Percentiles rank a stretch among this genome's conserved stretches.
Evolutionary conservation across 2,797 vertebrate genomes (phyloP).

Genomic region (Gallirallus australis): DNA sequence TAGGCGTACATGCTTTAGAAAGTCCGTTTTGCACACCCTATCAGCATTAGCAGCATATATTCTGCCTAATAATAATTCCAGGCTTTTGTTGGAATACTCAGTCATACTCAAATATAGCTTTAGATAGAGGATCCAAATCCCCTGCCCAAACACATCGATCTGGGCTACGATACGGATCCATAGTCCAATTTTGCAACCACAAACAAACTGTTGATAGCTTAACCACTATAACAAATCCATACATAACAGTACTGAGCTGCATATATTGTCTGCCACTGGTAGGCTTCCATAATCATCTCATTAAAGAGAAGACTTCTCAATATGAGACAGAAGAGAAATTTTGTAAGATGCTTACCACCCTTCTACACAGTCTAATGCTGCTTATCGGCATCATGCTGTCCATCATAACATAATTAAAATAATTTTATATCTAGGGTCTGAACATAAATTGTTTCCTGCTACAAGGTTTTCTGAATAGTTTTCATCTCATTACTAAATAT

Average conservation of each 20-base stretch:
- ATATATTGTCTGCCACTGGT: neutral
- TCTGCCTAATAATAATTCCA: neutral
- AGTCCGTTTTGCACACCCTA: conserved; percentile 57
- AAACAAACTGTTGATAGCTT: neutral
- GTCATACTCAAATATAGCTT: neutral
- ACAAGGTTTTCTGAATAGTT: neutral
- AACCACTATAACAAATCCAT: neutral
- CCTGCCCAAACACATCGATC: neutral
- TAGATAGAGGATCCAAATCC: neutral
- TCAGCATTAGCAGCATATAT: conserved; percentile 3
- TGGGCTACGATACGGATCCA: neutral
- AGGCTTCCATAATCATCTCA: neutral
- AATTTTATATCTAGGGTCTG: neutral
- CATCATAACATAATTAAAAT: neutral
- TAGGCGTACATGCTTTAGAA: conserved; percentile 42
- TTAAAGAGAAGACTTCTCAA: neutral
- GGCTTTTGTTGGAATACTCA: neutral
- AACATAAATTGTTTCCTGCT: neutral
- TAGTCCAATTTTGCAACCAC: neutral
- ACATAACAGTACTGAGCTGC: neutral
- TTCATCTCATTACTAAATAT: neutral
- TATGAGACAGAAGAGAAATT: neutral
- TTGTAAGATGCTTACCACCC: neutral
- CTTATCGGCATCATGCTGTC: neutral
- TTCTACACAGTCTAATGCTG: neutral